A percentile compares a stretch with the other conserved stretches of the same genome.
phyloP scores from a whole-genome alignment of 2,113 vertebrate species.

The Microcebus lehilahytsara region DNA sequence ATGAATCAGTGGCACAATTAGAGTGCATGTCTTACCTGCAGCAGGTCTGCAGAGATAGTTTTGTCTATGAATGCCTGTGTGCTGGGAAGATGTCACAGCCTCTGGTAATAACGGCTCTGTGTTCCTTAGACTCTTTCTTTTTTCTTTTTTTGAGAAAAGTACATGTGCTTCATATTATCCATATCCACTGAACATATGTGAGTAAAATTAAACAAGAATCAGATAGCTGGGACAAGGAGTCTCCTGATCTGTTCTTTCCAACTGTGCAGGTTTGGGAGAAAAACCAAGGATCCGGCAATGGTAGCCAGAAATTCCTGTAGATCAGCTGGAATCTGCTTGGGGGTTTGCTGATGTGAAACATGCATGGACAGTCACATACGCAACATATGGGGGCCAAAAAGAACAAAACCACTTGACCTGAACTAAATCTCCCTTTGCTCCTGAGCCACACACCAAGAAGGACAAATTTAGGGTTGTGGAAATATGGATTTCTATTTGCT shows the following conservation, averaged over 20 bases:
- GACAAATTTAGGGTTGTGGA: background rate
- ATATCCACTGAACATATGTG: background rate
- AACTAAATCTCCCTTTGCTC: conserved; percentile 65
- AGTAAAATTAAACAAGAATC: background rate
- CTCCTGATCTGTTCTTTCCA: conserved; percentile 32
- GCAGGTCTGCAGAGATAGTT: background rate
- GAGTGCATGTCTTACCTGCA: rapidly evolving
- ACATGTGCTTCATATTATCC: conserved; percentile 24
- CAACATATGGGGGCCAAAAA: background rate
- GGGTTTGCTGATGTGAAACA: conserved; percentile 84
- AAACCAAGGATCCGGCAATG: conserved; percentile 16
- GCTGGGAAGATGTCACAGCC: background rate
- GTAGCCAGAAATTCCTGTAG: conserved; percentile 68
- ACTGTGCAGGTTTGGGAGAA: conserved; percentile 59
- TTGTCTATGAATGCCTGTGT: background rate
- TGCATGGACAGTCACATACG: conserved; percentile 45
- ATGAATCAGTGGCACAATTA: background rate
- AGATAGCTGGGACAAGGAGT: background rate
- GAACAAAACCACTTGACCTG: conserved; percentile 66
- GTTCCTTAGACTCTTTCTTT: conserved; percentile 38
- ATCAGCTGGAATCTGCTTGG: conserved; percentile 86
- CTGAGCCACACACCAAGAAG: conserved; percentile 11
- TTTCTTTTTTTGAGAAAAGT: conserved; percentile 26
- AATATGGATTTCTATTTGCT: conserved; percentile 71
- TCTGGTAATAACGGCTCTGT: background rate